Conservation (phyloP, 2,113 vertebrate species). For the Neotoma lepida region DNA sequence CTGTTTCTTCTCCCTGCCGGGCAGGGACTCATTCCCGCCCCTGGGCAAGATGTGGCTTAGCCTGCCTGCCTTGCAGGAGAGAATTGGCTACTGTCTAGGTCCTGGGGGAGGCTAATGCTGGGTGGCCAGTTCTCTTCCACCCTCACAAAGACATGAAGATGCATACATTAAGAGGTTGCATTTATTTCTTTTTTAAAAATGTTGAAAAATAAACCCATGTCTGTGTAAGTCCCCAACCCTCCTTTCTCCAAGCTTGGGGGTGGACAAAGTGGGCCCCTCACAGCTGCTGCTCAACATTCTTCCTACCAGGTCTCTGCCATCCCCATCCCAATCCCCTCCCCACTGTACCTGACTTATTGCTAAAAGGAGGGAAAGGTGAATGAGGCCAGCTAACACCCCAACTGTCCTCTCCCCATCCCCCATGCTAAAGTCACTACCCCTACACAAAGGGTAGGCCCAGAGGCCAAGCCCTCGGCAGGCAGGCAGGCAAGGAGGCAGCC, state of each 20-base stretch:
- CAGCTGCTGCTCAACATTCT: not conserved
- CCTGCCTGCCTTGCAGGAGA: not conserved
- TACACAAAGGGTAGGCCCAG: conserved; percentile 9
- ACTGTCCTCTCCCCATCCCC: conserved; percentile 27
- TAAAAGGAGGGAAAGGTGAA: conserved; percentile 65
- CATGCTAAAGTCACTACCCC: conserved; percentile 46
- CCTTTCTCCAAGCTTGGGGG: conserved; percentile 9
- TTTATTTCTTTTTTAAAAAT: conserved; percentile 76
- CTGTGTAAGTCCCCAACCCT: conserved; percentile 61
- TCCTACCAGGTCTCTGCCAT: not conserved
- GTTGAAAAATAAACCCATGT: conserved; percentile 82
- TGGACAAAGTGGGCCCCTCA: not conserved
- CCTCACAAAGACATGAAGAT: not conserved
- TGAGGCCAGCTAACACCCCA: conserved; percentile 20
- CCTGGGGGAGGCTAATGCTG: not conserved
- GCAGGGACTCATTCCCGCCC: conserved; percentile 4
- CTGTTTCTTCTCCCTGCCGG: conserved; percentile 47
- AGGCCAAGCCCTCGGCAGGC: conserved; percentile 36
- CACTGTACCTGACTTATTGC: conserved; percentile 75
- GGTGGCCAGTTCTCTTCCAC: not conserved
- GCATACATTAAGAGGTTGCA: conserved; percentile 12
- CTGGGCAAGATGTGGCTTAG: conserved; percentile 38
- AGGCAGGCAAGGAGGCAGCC: conserved; percentile 32
- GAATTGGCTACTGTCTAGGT: not conserved
- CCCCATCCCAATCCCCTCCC: conserved; percentile 37